Percentiles rank a stretch among this genome's conserved stretches.
Conservation (phyloP, 1,140 invertebrate genomes). For the Conus ventricosus region DNA sequence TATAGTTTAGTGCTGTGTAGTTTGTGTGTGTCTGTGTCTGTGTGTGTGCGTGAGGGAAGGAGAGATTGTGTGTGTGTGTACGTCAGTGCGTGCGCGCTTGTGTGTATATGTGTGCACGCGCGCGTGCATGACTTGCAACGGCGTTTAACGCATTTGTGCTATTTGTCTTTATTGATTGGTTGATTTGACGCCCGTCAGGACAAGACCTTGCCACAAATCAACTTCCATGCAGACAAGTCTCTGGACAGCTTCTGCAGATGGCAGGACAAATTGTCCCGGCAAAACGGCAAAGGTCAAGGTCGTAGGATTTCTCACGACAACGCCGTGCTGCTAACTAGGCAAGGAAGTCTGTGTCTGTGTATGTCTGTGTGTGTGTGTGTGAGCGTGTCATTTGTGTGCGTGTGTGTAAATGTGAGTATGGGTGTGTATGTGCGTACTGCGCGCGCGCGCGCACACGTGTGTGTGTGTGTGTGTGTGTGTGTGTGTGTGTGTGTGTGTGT, state of each 20-base stretch:
- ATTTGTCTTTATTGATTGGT: too few relatives aligned
- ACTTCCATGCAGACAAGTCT: slow-evolving; percentile 86
- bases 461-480: not conserved
- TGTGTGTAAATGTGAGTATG: too few relatives aligned
- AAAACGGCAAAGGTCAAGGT: not conserved
- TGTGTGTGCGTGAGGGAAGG: too few relatives aligned
- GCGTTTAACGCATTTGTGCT: too few relatives aligned
- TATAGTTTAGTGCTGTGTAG: too few relatives aligned
- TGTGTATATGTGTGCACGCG: too few relatives aligned
- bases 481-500: not conserved
- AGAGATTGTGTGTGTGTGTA: too few relatives aligned
- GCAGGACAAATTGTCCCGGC: slow-evolving; percentile 82
- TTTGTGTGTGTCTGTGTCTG: too few relatives aligned
- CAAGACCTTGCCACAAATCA: slow-evolving; percentile 75
- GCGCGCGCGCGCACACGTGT: not conserved
- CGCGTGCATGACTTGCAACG: too few relatives aligned
- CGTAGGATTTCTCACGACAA: slow-evolving; percentile 92
- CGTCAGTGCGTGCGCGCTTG: too few relatives aligned
- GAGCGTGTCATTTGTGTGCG: not conserved
- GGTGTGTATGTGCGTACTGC: too few relatives aligned
- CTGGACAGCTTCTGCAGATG: slow-evolving; percentile 90
- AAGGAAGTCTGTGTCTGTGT: slow-evolving; percentile 37
- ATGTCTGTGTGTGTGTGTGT: not conserved
- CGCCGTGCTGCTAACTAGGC: slow-evolving; percentile 91
- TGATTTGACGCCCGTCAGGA: not conserved